Conservation (phyloP, 2,888 invertebrate species). For the Xestoiulus laeticollis region DNA sequence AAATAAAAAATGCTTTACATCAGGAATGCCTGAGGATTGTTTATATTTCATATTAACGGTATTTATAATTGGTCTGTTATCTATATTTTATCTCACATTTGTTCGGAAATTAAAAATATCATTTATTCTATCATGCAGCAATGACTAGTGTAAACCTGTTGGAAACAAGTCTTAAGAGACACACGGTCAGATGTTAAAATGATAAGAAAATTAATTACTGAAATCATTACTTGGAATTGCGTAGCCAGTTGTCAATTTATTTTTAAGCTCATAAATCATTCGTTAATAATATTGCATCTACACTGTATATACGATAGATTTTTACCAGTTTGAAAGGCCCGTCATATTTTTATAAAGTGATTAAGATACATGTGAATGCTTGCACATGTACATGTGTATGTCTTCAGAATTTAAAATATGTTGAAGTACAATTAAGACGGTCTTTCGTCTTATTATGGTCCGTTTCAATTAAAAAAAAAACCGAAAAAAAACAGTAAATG, state of each 20-base stretch:
- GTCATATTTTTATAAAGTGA: no score
- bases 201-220: neutral
- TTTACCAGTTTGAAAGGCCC: no score
- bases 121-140: neutral
- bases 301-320: no score
- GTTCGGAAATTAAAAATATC: neutral
- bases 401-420: no score
- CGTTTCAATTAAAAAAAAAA: no score
- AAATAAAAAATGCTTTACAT: neutral
- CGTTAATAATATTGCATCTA: neutral
- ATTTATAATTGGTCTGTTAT: neutral
- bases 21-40: neutral
- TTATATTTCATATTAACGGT: neutral
- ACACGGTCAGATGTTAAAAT: neutral
- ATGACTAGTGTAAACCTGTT: neutral
- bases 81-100: neutral
- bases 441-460: no score
- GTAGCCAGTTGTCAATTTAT: neutral
- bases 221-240: neutral
- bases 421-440: no score
- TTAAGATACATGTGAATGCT: no score
- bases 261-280: neutral
- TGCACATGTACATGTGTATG: no score
- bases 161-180: neutral
- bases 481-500: no score